Evolutionary conservation across 2,113 vertebrate species (phyloP), one percentile per base, ranked within the genome.

Genomic region (Craseonycteris thonglongyai): DNA sequence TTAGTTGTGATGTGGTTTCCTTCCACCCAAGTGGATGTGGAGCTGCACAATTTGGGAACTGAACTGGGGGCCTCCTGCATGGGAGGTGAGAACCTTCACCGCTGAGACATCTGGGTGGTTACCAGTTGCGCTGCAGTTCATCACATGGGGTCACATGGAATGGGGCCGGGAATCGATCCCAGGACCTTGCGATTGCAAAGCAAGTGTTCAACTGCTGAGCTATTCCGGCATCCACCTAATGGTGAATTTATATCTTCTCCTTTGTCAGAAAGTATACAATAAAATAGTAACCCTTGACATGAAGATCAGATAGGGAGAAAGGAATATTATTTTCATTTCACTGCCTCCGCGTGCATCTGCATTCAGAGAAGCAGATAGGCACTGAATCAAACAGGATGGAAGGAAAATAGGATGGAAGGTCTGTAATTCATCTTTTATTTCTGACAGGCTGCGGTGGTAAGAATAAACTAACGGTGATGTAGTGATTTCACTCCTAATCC

Each of bases 311-410:
- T 69, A 33, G 71, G 65, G 45, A 81, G n/a, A 85, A 80, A 56
- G 26, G n/a, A 69, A 79, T 85, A 22, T 47, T 83, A 42, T 78
- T 89, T 72, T 45, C 68, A 76, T 49, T 68, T 91, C 40, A 45
- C 7, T 82, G 28, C 24, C 8, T 2, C 3, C 56, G 49, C 51
- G 21, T 26, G 38, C 26, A 33, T 72, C 38, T 90, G 75, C 65
- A 42, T 69, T 71, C 18, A 74, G 88, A 79, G 15, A 49, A 14
- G 15, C 5, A 11, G 19, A 49, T 30, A n/a, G 54, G 28, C 1
- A 33, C 14, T n/a, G 7, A 4, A 14, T 38, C 1, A 16, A 19
- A 30, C 0, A 56, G 42, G 21, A 10, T 12, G 35, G 26, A 12
- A 33, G 65, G 35, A 47, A 63, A 85, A 78, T 6, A 18, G 35